phyloP scores from a whole-genome alignment of 2,888 invertebrate genomes.

The Xestia ashworthii region DNA sequence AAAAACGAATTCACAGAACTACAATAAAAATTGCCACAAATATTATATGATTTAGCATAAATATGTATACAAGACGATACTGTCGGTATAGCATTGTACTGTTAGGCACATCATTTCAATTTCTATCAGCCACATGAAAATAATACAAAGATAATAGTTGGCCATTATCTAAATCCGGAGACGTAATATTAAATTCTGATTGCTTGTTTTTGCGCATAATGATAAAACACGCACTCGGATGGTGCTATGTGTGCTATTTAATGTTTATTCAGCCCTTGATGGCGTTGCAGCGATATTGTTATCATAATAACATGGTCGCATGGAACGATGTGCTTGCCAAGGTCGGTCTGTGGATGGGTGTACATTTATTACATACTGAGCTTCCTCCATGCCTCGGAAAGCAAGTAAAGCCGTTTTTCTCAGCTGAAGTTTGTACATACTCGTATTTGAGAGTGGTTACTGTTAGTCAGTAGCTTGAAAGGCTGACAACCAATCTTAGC shows the following conservation, averaged over 20 bases:
- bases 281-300: background rate
- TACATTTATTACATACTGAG: too few relatives aligned
- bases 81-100: background rate
- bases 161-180: conserved; percentile 27
- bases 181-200: background rate
- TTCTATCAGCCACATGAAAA: background rate
- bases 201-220: conserved; percentile 2
- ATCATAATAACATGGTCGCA: background rate
- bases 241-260: background rate
- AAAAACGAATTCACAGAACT: background rate
- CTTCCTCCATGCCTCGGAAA: too few relatives aligned
- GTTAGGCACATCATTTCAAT: background rate
- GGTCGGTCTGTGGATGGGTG: too few relatives aligned
- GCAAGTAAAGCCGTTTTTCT: too few relatives aligned
- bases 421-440: too few relatives aligned
- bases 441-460: background rate
- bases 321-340: background rate
- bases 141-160: background rate
- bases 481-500: too few relatives aligned
- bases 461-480: too few relatives aligned
- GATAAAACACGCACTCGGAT: background rate
- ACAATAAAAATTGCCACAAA: background rate
- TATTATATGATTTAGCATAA: background rate
- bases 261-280: background rate
- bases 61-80: background rate